Percentiles rank a stretch among this genome's conserved stretches.
Conservation (phyloP, 2,797 vertebrate species). For the Sebastes wilsoni region DNA sequence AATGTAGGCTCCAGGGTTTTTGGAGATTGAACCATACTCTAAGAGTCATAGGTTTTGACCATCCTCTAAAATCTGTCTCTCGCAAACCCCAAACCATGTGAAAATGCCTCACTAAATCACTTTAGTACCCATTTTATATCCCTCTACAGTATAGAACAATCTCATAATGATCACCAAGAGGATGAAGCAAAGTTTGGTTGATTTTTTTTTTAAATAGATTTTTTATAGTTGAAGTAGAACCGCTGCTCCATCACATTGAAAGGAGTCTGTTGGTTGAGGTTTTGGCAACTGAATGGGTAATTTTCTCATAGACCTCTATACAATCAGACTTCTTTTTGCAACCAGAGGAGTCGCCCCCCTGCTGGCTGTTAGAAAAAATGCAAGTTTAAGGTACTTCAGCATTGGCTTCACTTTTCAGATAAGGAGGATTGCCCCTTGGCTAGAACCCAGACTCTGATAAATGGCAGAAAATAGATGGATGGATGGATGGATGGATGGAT, state of each 20-base stretch:
- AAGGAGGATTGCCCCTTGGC: too few relatives aligned
- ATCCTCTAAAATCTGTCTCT: too few relatives aligned
- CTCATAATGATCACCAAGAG: not conserved
- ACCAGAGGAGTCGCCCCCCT: not conserved
- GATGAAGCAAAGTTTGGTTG: not conserved
- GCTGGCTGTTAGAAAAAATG: not conserved
- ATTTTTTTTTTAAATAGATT: not conserved
- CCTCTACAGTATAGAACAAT: not conserved
- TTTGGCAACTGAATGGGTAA: not conserved
- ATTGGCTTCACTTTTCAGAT: too few relatives aligned
- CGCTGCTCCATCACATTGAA: not conserved
- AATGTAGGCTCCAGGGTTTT: not conserved
- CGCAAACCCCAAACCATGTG: not conserved
- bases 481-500: not conserved
- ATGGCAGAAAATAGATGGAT: not conserved
- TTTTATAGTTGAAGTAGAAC: not conserved
- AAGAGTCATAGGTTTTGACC: not conserved
- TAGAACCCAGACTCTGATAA: not conserved
- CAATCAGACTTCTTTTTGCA: not conserved
- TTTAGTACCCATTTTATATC: too few relatives aligned
- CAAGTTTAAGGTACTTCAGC: too few relatives aligned
- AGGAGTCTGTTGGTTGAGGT: not conserved
- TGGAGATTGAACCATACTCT: not conserved
- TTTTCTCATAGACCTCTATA: not conserved
- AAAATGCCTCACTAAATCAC: too few relatives aligned